Evolutionary conservation across 53 echinoderm and acorn worm species (phyloP), one percentile per base, ranked within the genome.

Genomic region (Patiria pectinifera): DNA sequence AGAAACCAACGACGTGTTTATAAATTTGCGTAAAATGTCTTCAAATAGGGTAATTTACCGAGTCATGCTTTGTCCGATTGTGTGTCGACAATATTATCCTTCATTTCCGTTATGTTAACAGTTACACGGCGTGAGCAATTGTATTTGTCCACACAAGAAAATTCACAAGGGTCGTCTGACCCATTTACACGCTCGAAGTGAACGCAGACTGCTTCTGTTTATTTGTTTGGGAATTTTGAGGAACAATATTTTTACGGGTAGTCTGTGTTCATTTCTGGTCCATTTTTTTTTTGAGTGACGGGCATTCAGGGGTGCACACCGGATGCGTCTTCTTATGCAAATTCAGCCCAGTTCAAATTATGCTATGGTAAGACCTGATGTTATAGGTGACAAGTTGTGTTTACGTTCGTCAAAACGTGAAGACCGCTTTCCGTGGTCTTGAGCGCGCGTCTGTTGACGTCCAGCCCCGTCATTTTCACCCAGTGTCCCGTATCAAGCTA

Each of bases 1-100:
- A 86, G 86, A 86, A 18, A 22, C 47, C 70, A 49, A n/a, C 53
- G 35, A 23, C 71, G 75, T 49, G 53, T 86, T 59, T 43, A 22
- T 53, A 22, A 82, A 53, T 59, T 78, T 23, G 86, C 74, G 49
- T 59, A 22, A 75, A 75, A 86, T 75, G 21, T 47, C 53, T 86
- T 22, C 86, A 71, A 18, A 69, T 9, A n/a, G 86, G 74, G 22
- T 86, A 86, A 86, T 71, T 86, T 74, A 71, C 13, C 86, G 23
- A 48, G 47, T 53, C 45, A 72, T 6, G 2, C 85, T 3, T 45
- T 85, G 43, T 10, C 45, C 18, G 59, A 0, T 19, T 45, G 0
- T 69, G 21, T 48, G 63, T 85, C 22, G 62, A 69, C 46, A 69
- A 69, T 19, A 13, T 66, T 62, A 62, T 45, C 59, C 45, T 66